Evolutionary conservation across 1,140 invertebrate species (phyloP), one percentile per base, ranked within the genome.

Genomic region (Andrena cerasifolii): DNA sequence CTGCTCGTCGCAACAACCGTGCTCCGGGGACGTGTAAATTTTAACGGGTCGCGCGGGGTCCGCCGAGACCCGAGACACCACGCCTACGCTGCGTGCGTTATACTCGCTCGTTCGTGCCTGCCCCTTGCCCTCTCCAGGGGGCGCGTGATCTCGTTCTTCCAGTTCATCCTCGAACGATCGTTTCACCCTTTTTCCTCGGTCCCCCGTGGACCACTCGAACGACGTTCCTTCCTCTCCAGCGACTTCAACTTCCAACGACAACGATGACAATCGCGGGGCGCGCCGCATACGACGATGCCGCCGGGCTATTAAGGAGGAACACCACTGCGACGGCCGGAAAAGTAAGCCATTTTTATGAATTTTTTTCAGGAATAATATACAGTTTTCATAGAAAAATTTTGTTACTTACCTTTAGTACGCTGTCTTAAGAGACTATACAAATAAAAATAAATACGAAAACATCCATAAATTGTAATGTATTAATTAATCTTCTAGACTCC

Each of bases 21-120:
- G 80, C 83, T 26, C 73, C 21, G 31, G 71, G 77, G 83, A 78
- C 78, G 73, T 83, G 75, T 83, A 80, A 88, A 85, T 87, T 88
- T 88, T 84, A 89, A 88, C 78, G 59, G 79, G 67, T 83, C 71
- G 71, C 28, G 59, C 0, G 67, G 26, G 12, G 21, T 49, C 10
- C 45, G 21, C 16, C 53, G 14, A 28, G 49, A n/a, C n/a, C n/a
- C n/a, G n/a, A n/a, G n/a, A n/a, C n/a, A 54, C 63, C 33, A 14
- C 56, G 26, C 54, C 26, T 40, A 49, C n/a, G 12, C 24, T 18
- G 45, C 45, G 18, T 31, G 24, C 58, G 49, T 63, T 51, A 16
- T 16, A 51, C 10, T 28, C 28, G n/a, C 21, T 49, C 18, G 28
- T 18, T 21, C 10, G 10, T 10, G n/a, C n/a, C n/a, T n/a, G n/a